A percentile compares a stretch with the other conserved stretches of the same genome.
These are phyloP conservation scores for Malachius bipustulatus DNA, from an alignment of 2,888 invertebrate genomes.

Conservation along the genomic window DNA sequence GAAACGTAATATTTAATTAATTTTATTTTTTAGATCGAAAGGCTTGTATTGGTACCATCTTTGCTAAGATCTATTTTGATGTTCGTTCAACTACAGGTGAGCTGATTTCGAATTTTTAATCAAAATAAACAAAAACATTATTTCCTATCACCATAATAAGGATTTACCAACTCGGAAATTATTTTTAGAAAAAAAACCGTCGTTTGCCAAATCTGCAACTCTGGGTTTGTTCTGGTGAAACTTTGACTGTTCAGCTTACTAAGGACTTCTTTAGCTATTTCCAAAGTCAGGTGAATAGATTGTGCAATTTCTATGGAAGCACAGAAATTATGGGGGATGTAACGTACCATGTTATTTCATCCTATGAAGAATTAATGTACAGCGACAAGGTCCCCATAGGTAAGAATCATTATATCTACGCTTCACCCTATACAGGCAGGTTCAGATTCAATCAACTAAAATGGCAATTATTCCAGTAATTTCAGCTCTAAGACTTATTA, in stretches of 20 bases:
- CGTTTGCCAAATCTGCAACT: conserved; percentile 43
- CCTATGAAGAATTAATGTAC: conserved; percentile 45
- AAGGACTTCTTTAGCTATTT: conserved; percentile 67
- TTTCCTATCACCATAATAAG: too few species aligned
- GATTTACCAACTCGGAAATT: too few species aligned
- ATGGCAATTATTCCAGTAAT: too few species aligned
- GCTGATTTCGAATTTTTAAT: conserved; percentile 9
- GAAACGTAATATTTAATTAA: background rate
- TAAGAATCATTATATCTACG: conserved; percentile 37
- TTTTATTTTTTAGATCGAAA: conserved; percentile 47
- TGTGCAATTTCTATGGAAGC: conserved; percentile 85
- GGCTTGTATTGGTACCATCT: conserved; percentile 78
- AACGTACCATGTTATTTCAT: conserved; percentile 60
- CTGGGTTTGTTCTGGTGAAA: conserved; percentile 85
- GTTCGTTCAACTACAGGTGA: conserved; percentile 51
- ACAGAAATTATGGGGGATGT: conserved; percentile 90
- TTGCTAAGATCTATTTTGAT: conserved; percentile 66
- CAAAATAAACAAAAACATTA: too few species aligned
- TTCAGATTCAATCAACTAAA: too few species aligned
- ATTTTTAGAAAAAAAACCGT: conserved; percentile 5
- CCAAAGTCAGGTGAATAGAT: conserved; percentile 46
- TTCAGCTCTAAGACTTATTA: too few species aligned
- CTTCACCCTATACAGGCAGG: background rate
- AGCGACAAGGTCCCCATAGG: conserved; percentile 71
- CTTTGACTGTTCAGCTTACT: conserved; percentile 57